These are phyloP conservation scores for Machaerirhynchus nigripectus DNA, from an alignment of 2,113 vertebrate genomes.

Conservation along the genomic window DNA sequence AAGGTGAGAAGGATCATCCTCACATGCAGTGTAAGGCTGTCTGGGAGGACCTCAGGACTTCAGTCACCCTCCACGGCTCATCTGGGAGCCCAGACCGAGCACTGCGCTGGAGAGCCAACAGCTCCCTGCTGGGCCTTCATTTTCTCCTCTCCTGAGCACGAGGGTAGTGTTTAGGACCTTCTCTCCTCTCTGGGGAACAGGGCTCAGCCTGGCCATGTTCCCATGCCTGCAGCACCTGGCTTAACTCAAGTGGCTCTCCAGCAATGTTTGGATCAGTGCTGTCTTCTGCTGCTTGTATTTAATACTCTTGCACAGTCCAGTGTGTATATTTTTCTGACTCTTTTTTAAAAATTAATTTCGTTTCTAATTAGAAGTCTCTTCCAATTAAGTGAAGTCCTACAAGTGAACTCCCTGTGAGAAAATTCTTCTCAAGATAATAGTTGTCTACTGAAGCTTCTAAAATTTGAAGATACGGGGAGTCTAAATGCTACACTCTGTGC, in stretches of 20 bases:
- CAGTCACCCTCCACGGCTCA: neutral
- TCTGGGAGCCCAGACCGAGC: accelerated
- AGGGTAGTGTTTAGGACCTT: neutral
- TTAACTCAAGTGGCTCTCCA: neutral
- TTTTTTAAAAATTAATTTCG: neutral
- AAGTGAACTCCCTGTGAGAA: neutral
- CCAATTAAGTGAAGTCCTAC: neutral
- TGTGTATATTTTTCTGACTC: neutral
- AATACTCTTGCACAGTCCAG: neutral
- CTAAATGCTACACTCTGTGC: neutral
- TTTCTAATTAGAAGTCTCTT: neutral
- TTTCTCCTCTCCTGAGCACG: neutral
- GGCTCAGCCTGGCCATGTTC: neutral
- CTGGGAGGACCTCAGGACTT: neutral
- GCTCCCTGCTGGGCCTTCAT: neutral
- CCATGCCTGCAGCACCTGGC: accelerated
- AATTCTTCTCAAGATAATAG: neutral
- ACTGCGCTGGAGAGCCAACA: neutral
- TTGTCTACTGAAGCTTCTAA: neutral
- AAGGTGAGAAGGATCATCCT: neutral
- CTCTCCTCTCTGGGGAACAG: neutral
- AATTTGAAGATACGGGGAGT: neutral
- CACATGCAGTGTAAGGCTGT: neutral
- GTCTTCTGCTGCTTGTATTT: neutral
- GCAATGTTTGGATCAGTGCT: neutral